phyloP scores from a whole-genome alignment of 1,140 invertebrate genomes.

The Asobara japonica region DNA sequence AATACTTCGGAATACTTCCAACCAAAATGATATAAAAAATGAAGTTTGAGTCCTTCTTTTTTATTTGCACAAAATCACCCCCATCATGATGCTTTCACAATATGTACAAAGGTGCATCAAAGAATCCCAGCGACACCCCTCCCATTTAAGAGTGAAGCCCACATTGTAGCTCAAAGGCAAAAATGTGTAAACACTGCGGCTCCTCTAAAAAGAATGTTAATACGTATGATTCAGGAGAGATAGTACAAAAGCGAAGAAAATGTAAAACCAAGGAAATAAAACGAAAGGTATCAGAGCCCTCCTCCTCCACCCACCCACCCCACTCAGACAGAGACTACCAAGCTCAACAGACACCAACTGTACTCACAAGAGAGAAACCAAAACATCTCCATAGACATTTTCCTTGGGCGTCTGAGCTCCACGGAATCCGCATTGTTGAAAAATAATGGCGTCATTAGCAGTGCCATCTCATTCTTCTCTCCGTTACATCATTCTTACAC shows the following conservation, averaged over 20 bases:
- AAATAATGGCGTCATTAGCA: constrained; percentile 37
- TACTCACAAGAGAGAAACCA: neutral
- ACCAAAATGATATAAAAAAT: too few species aligned
- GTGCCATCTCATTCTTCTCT: constrained; percentile 19
- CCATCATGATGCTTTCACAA: neutral
- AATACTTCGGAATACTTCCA: too few species aligned
- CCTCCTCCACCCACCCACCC: too few species aligned
- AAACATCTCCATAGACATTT: neutral
- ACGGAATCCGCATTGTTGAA: constrained; percentile 37
- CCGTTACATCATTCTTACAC: neutral
- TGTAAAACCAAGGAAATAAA: neutral
- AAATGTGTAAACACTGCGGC: neutral
- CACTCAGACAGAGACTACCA: neutral
- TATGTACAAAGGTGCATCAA: neutral
- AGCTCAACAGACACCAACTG: neutral
- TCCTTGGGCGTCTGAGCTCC: constrained; percentile 24
- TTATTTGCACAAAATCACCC: too few species aligned
- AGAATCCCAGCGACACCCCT: neutral
- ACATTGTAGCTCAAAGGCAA: neutral
- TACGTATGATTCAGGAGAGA: constrained; percentile 14
- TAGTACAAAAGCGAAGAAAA: neutral
- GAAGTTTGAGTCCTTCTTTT: too few species aligned
- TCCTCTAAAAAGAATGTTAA: constrained; percentile 21
- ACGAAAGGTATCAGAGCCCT: neutral
- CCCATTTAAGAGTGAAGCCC: neutral